A percentile compares a stretch with the other conserved stretches of the same genome.
Conservation (phyloP, 1,140 invertebrate species). For the Formica selysi region DNA sequence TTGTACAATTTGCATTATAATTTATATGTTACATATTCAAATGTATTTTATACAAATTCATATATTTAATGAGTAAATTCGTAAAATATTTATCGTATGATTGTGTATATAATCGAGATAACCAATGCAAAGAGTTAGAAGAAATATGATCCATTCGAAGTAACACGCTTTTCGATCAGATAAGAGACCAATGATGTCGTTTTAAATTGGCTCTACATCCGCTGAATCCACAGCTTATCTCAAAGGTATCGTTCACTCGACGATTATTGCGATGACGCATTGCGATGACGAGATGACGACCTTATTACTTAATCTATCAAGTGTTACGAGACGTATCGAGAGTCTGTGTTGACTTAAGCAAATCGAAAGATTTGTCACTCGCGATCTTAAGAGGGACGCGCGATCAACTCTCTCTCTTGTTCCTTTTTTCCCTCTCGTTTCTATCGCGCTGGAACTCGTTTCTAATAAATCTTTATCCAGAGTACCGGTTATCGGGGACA, state of each 20-base stretch:
- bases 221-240: conserved; percentile 47
- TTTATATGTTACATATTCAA: background rate
- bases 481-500: conserved; percentile 77
- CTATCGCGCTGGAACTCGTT: conserved; percentile 60
- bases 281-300: conserved; percentile 56
- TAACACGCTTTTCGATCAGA: conserved; percentile 34
- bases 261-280: conserved; percentile 59
- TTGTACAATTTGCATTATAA: background rate
- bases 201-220: conserved; percentile 40
- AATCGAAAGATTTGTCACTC: conserved; percentile 77
- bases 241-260: conserved; percentile 32
- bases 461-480: conserved; percentile 80
- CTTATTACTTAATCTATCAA: conserved; percentile 54
- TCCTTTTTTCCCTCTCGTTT: conserved; percentile 50
- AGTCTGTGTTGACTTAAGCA: conserved; percentile 44
- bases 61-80: conserved; percentile 5
- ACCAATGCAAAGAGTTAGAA: background rate
- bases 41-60: background rate
- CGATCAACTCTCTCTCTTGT: conserved; percentile 56
- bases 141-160: conserved; percentile 44
- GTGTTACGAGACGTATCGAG: conserved; percentile 52
- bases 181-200: conserved; percentile 47
- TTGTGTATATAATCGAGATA: conserved; percentile 15
- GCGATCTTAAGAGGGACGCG: conserved; percentile 70
- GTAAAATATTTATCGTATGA: background rate